Base-by-base conservation (phyloP, 2,797 vertebrate genomes). In the Mormyrops attenuatus region DNA sequence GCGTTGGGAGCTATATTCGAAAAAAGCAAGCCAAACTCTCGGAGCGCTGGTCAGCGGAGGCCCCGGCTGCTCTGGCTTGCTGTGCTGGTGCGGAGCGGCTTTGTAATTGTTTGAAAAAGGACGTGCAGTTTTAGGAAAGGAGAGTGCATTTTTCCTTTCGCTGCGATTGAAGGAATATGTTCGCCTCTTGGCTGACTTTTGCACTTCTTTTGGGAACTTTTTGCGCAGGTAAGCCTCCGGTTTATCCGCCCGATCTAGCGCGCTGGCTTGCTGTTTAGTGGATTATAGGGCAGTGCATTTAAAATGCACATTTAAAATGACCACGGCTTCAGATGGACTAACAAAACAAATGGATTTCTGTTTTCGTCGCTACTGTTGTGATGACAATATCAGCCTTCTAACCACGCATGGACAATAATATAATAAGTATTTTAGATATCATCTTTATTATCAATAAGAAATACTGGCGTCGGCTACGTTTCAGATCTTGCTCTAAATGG, bases 181-280 rank as follows among this genome's bases (percentile, higher is more conserved):
- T 96, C 95, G 97, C 96, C 95, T 96, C 97, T 94, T 98, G 97
- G 97, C 95, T 98, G 94, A 97, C 97, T 96, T 97, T 98, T 95
- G 97, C 97, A 95, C 96, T 99, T 95, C 97, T 99, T 94, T 97
- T 97, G 94, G 97, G 97, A 96, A 98, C 97, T 97, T 97, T 98
- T 92, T 98, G 98, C 94, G 96, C 97, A 95, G 97, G 98, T 99
- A 96, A 96, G 96, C 89, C 47, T 85, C 44, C 44, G 44, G 22
- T 52, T 52, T 52, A 85, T 85, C 22, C 47, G n/a, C 44, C 82
- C 11, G 41, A 50, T 50, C 22, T 52, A 49, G 8, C 82, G 82
- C 22, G 47, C 47, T 52, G 49, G 11, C 47, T 66, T 85, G 82
- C 49, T 52, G 86, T 52, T 87, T 87, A 55, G 34, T 30, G 17